Base-by-base conservation (phyloP, 1,140 invertebrate genomes). In the Drosophila repletoides region DNA sequence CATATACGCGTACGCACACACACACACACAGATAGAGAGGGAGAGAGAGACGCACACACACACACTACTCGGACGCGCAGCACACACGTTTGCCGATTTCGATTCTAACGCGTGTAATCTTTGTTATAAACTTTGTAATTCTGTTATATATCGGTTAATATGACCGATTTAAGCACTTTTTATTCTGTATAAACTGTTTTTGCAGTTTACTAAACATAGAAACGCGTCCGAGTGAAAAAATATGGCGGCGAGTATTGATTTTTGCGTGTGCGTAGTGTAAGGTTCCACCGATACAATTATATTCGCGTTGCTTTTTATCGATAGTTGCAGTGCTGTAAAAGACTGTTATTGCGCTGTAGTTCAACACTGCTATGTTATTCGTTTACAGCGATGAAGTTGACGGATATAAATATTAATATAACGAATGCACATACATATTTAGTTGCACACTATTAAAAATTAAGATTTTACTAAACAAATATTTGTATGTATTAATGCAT, bases 181-280 rank as follows among this genome's bases (percentile, higher is more conserved):
- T 33, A 64, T 49, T 10, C 34, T 34, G 26, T 46, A 22, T 72
- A 40, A 51, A 38, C 38, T 53, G 17, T 48, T 52, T 75, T 68
- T 48, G 10, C 22, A 59, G 56, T 74, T 61, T 79, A 77, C 58
- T 55, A 72, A 71, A 72, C 79, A 86, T 86, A 70, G 63, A 63
- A 56, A 58, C 77, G 77, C 77, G 77, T 81, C 67, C 76, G 51
- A 71, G 79, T 86, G 79, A 86, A 84, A 86, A 84, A 84, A 84
- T 84, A 84, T 84, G 79, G 79, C 79, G 79, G 79, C 77, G 59
- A 80, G 45, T 84, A 84, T 84, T 86, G 79, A 84, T 84, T 84
- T 83, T 83, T 64, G 43, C 41, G 38, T 61, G 64, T 52, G 48
- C 64, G 51, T 49, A 40, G 53, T 12, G 41, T 26, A 24, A 49